phyloP scores from a whole-genome alignment of 2,888 invertebrate species.

The Nymphalis c-album region DNA sequence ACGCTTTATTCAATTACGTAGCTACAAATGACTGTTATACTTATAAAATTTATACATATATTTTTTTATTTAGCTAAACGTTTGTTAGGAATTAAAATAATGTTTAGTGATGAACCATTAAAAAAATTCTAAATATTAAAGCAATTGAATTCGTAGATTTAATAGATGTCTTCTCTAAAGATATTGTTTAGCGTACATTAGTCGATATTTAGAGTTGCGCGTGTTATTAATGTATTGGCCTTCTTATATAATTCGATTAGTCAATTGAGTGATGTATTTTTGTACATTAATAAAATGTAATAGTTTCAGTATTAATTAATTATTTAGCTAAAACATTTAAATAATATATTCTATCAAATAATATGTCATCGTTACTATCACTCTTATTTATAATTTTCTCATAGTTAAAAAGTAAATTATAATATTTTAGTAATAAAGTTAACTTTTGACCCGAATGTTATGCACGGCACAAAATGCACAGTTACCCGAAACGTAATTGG shows the following conservation, averaged over 20 bases:
- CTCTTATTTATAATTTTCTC: too few relatives aligned
- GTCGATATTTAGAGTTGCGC: slow-evolving; percentile 12
- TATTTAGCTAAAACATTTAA: neutral
- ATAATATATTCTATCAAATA: neutral
- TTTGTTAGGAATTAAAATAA: slow-evolving; percentile 69
- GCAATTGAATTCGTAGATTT: slow-evolving; percentile 58
- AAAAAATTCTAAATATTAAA: slow-evolving; percentile 53
- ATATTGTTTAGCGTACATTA: slow-evolving; percentile 17
- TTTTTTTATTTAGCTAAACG: slow-evolving; percentile 80
- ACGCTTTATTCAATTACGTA: slow-evolving; percentile 65
- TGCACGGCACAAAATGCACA: too few relatives aligned
- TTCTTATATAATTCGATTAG: slow-evolving; percentile 21
- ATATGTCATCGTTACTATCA: too few relatives aligned
- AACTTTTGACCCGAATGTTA: too few relatives aligned
- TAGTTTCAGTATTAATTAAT: neutral
- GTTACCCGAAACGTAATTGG: too few relatives aligned
- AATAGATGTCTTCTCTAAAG: slow-evolving; percentile 42
- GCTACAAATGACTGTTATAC: slow-evolving; percentile 71
- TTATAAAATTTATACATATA: slow-evolving; percentile 64
- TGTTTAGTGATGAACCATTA: slow-evolving; percentile 69
- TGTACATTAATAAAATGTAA: slow-evolving; percentile 22
- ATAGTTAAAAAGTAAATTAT: too few relatives aligned
- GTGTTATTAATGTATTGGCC: slow-evolving; percentile 20
- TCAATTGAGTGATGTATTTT: slow-evolving; percentile 25
- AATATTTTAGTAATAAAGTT: too few relatives aligned